Percentiles rank a stretch among this genome's conserved stretches.
phyloP scores from a whole-genome alignment of 2,797 vertebrate genomes.

The Enteromius trimaculatus region DNA sequence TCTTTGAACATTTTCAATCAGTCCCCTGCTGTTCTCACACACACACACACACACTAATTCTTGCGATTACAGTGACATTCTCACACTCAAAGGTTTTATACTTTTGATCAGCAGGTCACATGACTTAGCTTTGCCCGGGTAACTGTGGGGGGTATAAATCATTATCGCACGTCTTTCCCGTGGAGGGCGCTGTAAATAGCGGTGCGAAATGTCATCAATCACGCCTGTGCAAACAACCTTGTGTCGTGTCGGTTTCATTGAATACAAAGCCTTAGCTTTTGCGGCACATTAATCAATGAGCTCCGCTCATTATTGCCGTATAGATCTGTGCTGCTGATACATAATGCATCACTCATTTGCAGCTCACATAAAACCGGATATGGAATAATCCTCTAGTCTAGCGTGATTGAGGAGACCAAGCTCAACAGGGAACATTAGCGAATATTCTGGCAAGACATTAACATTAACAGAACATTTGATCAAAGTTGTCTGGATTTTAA shows the following conservation, averaged over 20 bases:
- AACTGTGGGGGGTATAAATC: constrained; percentile 46
- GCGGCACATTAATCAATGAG: constrained; percentile 74
- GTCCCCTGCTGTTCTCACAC: constrained; percentile 12
- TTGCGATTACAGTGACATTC: constrained; percentile 16
- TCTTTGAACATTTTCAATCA: constrained; percentile 43
- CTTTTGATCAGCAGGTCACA: constrained; percentile 8
- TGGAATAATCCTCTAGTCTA: constrained; percentile 16
- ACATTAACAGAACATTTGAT: neutral
- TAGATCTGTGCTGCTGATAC: constrained; percentile 68
- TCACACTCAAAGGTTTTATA: constrained; percentile 14
- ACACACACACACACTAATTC: constrained; percentile 7
- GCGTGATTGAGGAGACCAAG: neutral
- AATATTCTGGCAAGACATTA: neutral
- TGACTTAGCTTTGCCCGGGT: constrained; percentile 11
- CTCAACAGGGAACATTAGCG: neutral
- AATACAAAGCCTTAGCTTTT: constrained; percentile 66
- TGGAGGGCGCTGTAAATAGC: constrained; percentile 66
- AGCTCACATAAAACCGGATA: constrained; percentile 27
- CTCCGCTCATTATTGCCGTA: constrained; percentile 72
- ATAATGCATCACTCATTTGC: constrained; percentile 54
- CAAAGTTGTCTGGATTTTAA: neutral
- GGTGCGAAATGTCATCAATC: constrained; percentile 75
- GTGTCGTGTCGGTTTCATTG: constrained; percentile 70
- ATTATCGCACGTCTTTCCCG: constrained; percentile 28
- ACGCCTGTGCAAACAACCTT: constrained; percentile 67